Base-by-base conservation (phyloP, 2,797 vertebrate genomes). In the Alectoris magna region DNA sequence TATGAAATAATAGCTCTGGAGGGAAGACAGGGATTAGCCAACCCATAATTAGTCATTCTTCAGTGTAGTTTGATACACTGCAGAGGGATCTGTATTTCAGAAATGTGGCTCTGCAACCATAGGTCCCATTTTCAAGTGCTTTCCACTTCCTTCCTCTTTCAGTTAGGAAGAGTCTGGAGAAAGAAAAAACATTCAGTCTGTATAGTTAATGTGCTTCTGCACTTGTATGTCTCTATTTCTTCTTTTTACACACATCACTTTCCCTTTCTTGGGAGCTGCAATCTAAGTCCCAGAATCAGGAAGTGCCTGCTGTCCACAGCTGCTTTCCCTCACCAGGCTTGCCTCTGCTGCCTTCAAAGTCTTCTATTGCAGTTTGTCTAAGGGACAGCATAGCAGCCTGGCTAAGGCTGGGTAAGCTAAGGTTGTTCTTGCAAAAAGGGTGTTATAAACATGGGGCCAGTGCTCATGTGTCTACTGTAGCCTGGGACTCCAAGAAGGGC, bases 21-120 rank as follows among this genome's bases (percentile, higher is more conserved):
- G 84, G 59, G 46, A 11, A 94, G 66, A 94, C 83, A 91, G 81
- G 92, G 72, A 93, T 96, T 96, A 95, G 92, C 96, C 96, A 96
- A 75, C 94, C 91, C 85, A 90, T 84, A 90, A 84, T 93, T 88
- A 96, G 91, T 96, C 95, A 95, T 89, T 81, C 86, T 81, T 84
- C 70, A 70, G 43, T 60, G 79, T 39, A 94, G 87, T 78, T 75
- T 89, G 84, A 94, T 88, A 88, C 62, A 92, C 88, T 44, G 34
- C 34, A 34, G 34, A 89, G 86, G 86, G 87, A 87, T 69, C 58
- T 88, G 48, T 85, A 55, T 86, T 95, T 95, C 95, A 96, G 83
- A 96, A 93, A 90, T 51, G 60, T 5, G 53, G 58, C 63, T 66
- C 88, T 89, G 71, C 72, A 60, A 90, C 83, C 90, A 23, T 29